A percentile compares a stretch with the other conserved stretches of the same genome.
Evolutionary conservation across 2,797 vertebrate genomes (phyloP).

Genomic region (Rhabdomys pumilio): DNA sequence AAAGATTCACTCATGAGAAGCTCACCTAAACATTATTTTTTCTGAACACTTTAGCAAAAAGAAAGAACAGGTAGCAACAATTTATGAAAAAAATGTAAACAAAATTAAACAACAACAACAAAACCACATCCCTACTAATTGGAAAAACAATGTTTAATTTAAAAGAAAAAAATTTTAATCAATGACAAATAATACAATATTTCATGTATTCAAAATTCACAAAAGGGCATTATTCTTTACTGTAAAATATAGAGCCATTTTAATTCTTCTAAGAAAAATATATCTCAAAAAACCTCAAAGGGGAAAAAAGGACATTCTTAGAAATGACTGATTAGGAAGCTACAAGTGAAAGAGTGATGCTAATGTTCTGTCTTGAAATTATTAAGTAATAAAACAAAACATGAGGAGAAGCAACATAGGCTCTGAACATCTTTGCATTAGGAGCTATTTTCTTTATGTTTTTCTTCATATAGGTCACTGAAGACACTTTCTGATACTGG

Average conservation of each 20-base stretch:
- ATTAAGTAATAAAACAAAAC: background rate
- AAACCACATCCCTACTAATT: background rate
- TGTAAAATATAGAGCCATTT: background rate
- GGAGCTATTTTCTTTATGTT: background rate
- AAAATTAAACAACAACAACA: background rate
- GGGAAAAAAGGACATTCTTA: background rate
- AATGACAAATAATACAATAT: background rate
- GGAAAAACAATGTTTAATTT: background rate
- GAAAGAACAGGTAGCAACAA: background rate
- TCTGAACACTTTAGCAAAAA: background rate
- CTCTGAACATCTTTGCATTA: background rate
- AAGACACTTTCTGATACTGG: background rate
- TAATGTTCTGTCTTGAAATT: background rate
- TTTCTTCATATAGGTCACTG: conserved; percentile 48
- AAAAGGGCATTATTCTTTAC: background rate
- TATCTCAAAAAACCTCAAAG: background rate
- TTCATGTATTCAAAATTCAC: background rate
- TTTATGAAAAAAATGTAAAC: background rate
- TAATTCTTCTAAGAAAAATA: background rate
- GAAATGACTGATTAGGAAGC: background rate
- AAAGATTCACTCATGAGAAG: background rate
- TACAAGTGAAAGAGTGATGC: conserved; percentile 40
- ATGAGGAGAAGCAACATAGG: background rate
- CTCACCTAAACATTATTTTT: background rate
- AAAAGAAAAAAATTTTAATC: background rate